Evolutionary conservation across 1,140 invertebrate genomes (phyloP), one percentile per base, ranked within the genome.

Genomic region (Tribolium madens): DNA sequence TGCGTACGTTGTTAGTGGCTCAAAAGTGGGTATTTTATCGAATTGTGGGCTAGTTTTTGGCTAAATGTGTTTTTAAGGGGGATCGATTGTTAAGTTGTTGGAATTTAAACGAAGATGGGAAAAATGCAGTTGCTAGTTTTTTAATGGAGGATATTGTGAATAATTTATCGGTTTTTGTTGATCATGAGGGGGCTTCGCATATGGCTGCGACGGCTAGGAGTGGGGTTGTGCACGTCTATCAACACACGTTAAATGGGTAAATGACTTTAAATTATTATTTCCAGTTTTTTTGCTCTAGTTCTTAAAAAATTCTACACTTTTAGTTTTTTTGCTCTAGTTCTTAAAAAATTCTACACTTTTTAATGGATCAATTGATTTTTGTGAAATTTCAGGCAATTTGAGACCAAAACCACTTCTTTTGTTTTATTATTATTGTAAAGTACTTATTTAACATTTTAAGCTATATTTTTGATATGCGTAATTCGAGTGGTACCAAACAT

Each of bases 151-250:
- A 93, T 83, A 88, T 91, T 26, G 90, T 91, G 0, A 86, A 87
- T n/a, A 87, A 87, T 72, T 80, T 93, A 81, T 88, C 77, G 81
- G 83, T 85, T 72, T 87, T 79, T 60, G 79, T 87, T 68, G 79
- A 83, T n/a, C 85, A 86, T 2, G 87, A 88, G 47, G 87, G 87
- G 1, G 84, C 86, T 26, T 79, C 92, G 2, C 86, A 88, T 71
- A 80, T 94, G 33, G 88, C 88, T 4, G 92, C 91, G 9, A 89
- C 92, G 0, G 94, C 93, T 0, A 89, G 90, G 78, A 92, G 89
- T 84, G 95, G 95, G 10, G 90, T 92, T 46, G 89, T 93, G 50
- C 91, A 95, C 84, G 86, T 95, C 33, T 96, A 94, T 86, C 89
- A 92, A 78, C 91, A 93, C 78, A 90, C 90, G 77, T 86, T 93